Base-by-base conservation (phyloP, 1,140 invertebrate genomes). In the Bombus huntii region DNA sequence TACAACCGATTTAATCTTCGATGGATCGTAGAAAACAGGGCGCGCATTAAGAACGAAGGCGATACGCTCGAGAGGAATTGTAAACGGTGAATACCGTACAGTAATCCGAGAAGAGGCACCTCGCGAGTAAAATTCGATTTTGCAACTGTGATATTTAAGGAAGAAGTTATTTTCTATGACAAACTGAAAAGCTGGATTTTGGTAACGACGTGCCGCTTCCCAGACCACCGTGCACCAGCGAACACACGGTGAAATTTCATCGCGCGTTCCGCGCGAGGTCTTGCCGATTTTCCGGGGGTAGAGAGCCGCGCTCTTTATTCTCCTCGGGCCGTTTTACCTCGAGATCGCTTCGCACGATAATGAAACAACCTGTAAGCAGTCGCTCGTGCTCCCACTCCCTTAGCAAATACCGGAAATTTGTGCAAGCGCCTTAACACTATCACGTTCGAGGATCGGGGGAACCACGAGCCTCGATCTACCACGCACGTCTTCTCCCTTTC, bases 341-440 rank as follows among this genome's bases (percentile, higher is more conserved):
- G 18, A 73, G 88, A 90, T 90, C 13, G 53, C 76, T 83, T 90
- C 75, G 73, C 76, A 79, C 57, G 86, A 90, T 90, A 90, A 90
- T 73, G 76, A 31, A 68, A 81, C 70, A 78, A 80, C 75, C 83
- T 77, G 89, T 79, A 88, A 90, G 76, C 89, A 80, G 47, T n/a
- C 78, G 77, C 80, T 90, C 83, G 87, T 90, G 81, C 83, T 90
- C 82, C 83, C 83, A 81, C 83, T 86, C 62, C 83, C 83, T 90
- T 86, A 62, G 79, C 78, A 90, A 91, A 88, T 90, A 88, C 89
- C 89, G 89, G 89, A 91, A 91, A 91, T 91, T 91, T 91, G 89
- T 91, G 89, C 89, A 90, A 90, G 87, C 81, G 70, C 34, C 78
- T 84, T 87, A 84, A 90, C 89, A 71, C 75, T 91, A 91, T 91